A percentile compares a stretch with the other conserved stretches of the same genome.
phyloP scores from a whole-genome alignment of 2,797 vertebrate species.

The Anniella stebbinsi region DNA sequence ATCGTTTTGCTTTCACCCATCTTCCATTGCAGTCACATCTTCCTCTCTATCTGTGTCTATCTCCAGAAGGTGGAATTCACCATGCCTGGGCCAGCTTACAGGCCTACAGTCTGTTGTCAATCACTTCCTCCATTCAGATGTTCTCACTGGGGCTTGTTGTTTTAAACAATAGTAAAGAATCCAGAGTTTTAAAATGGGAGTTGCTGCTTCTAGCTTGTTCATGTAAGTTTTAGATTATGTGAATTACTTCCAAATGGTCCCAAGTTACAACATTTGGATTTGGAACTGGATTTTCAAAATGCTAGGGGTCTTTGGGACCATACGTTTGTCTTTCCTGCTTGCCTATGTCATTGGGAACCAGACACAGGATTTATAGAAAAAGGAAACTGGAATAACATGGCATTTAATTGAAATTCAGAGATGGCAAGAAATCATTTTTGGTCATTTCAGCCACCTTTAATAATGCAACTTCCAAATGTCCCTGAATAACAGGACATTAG shows the following conservation, averaged over 20 bases:
- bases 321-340: conserved; percentile 17
- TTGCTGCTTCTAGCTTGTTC: not conserved
- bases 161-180: not conserved
- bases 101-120: not conserved
- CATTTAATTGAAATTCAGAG: conserved; percentile 42
- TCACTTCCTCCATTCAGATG: not conserved
- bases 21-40: accelerated
- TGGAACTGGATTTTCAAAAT: conserved; percentile 36
- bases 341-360: conserved; percentile 36
- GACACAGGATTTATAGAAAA: conserved; percentile 54
- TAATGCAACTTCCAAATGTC: conserved; percentile 25
- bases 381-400: conserved; percentile 46
- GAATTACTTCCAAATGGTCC: conserved; percentile 1
- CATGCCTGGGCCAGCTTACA: conserved; percentile 16
- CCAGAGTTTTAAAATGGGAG: conserved; percentile 1
- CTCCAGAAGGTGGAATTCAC: not conserved
- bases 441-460: conserved; percentile 23
- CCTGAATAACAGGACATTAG: conserved; percentile 24
- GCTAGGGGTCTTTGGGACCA: conserved; percentile 1
- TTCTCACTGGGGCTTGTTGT: not conserved
- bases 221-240: not conserved
- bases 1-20: not conserved
- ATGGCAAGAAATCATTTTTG: conserved; percentile 24
- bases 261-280: conserved; percentile 25
- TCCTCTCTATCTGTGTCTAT: not conserved